Evolutionary conservation across 2,113 vertebrate species (phyloP).

Genomic region (Corythaeola cristata): DNA sequence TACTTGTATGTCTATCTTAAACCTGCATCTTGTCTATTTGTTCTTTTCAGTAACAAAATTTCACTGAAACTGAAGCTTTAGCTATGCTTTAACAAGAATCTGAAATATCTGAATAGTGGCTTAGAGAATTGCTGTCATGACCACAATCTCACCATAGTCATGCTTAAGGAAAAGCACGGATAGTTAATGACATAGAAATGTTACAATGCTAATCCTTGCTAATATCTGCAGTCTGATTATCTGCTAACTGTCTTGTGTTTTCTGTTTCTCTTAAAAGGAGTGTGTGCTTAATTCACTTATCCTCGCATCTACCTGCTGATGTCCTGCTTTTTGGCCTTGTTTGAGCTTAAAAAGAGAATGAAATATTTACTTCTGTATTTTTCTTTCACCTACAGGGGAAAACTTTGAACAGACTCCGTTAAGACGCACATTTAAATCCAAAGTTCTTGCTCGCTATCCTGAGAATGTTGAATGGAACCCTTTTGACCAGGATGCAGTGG

Average conservation of each 20-base stretch:
- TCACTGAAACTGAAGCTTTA: conserved; percentile 19
- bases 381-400: conserved; percentile 84
- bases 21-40: conserved; percentile 43
- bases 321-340: conserved; percentile 48
- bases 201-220: conserved; percentile 64
- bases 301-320: conserved; percentile 55
- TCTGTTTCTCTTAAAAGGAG: conserved; percentile 66
- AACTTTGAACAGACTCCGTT: conserved; percentile 99
- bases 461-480: conserved; percentile 99
- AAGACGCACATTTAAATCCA: conserved; percentile 98
- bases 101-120: neutral
- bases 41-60: conserved; percentile 57
- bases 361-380: neutral
- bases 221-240: conserved; percentile 51
- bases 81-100: neutral
- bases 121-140: neutral
- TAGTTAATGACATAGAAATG: neutral
- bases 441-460: conserved; percentile 97
- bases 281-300: conserved; percentile 63
- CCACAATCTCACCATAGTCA: neutral
- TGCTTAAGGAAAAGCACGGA: conserved; percentile 54
- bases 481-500: conserved; percentile 99
- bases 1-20: neutral
- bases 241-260: conserved; percentile 62
- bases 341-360: neutral